These are phyloP conservation scores for Drosophila anomalata DNA, from an alignment of 2,888 invertebrate genomes.

Conservation along the genomic window DNA sequence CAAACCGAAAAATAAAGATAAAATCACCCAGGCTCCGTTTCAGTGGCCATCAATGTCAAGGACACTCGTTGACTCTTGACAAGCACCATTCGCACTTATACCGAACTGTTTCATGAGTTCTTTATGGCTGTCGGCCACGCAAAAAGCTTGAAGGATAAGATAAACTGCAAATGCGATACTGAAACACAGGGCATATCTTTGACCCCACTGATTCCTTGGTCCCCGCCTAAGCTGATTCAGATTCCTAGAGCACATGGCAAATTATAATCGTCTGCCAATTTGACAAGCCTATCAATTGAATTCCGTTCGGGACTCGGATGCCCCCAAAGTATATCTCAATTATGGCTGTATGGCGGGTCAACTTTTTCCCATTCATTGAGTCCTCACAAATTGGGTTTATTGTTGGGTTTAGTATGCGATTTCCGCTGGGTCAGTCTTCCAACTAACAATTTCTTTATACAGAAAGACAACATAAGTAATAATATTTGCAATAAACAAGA, in stretches of 20 bases:
- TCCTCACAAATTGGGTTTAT: constrained; percentile 59
- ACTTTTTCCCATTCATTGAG: constrained; percentile 41
- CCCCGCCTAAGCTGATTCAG: constrained; percentile 18
- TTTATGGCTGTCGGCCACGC: constrained; percentile 14
- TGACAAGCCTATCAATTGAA: constrained; percentile 70
- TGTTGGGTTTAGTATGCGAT: constrained; percentile 53
- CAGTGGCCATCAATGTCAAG: constrained; percentile 47
- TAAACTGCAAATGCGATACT: constrained; percentile 48
- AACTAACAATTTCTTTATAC: constrained; percentile 11
- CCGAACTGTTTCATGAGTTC: constrained; percentile 41
- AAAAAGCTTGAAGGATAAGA: constrained; percentile 12
- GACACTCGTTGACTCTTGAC: constrained; percentile 38
- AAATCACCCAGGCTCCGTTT: constrained; percentile 1
- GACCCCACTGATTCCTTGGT: constrained; percentile 30
- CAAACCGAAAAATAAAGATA: constrained; percentile 13
- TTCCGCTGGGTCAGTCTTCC: constrained; percentile 26
- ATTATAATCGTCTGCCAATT: constrained; percentile 70
- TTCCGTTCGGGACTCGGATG: constrained; percentile 38
- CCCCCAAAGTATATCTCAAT: constrained; percentile 45
- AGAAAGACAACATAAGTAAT: constrained; percentile 37
- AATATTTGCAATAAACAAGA: constrained; percentile 35
- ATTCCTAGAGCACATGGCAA: constrained; percentile 47
- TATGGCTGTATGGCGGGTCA: constrained; percentile 13
- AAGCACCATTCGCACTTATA: constrained; percentile 46
- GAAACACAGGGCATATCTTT: constrained; percentile 51